phyloP scores from a whole-genome alignment of 2,797 vertebrate genomes.

The Acanthopagrus latus region DNA sequence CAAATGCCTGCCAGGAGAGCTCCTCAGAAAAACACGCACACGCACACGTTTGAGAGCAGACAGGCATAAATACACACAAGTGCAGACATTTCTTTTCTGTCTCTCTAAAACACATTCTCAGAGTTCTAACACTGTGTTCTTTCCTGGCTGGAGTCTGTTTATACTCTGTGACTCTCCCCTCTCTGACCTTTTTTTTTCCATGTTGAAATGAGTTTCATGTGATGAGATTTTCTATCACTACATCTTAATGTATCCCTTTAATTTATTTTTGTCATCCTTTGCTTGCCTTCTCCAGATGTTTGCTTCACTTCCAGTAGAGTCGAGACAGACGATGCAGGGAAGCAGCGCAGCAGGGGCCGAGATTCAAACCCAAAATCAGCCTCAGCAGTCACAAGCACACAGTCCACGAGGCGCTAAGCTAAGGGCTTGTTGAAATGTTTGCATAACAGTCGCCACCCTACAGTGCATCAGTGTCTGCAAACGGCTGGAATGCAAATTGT shows the following conservation, averaged over 20 bases:
- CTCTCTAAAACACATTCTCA: slow-evolving; percentile 13
- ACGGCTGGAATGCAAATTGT: not conserved
- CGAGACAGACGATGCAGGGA: slow-evolving; percentile 26
- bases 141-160: slow-evolving; percentile 16
- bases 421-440: not conserved
- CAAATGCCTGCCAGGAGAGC: slow-evolving; percentile 67
- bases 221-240: not conserved
- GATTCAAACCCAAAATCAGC: slow-evolving; percentile 34
- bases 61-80: slow-evolving; percentile 38
- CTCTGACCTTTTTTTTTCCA: not conserved
- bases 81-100: slow-evolving; percentile 12
- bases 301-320: slow-evolving; percentile 28
- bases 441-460: not conserved
- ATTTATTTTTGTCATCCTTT: not conserved
- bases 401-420: slow-evolving; percentile 6
- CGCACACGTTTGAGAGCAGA: slow-evolving; percentile 56
- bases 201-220: not conserved
- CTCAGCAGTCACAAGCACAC: slow-evolving; percentile 5
- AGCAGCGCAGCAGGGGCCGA: slow-evolving; percentile 18
- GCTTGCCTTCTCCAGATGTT: slow-evolving; percentile 3
- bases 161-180: slow-evolving; percentile 2
- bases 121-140: slow-evolving; percentile 33
- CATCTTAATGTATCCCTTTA: not conserved
- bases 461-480: not conserved
- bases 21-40: slow-evolving; percentile 52